These are phyloP conservation scores for Watsonalla cultraria DNA, from an alignment of 2,888 invertebrate genomes.

Conservation along the genomic window DNA sequence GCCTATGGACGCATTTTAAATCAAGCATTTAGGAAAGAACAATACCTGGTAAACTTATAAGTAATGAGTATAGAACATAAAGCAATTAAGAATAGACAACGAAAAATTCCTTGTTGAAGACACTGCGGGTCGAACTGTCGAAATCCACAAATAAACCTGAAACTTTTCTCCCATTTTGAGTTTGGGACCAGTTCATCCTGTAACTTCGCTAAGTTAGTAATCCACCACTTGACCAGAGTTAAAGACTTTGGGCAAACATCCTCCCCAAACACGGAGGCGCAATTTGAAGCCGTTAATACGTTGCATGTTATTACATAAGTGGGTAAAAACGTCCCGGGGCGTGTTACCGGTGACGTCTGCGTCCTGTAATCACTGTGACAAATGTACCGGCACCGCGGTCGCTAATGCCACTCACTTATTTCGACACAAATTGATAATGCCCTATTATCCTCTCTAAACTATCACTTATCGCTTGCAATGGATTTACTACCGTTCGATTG, in stretches of 20 bases:
- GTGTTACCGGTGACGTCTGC: slow-evolving; percentile 45
- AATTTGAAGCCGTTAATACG: neutral
- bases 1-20: too few species aligned
- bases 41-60: too few species aligned
- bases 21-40: too few species aligned
- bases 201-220: slow-evolving; percentile 2
- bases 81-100: too few species aligned
- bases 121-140: neutral
- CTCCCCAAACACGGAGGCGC: neutral
- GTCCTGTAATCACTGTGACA: slow-evolving; percentile 55
- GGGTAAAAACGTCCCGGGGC: slow-evolving; percentile 24
- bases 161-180: neutral
- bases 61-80: too few species aligned
- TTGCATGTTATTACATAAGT: slow-evolving; percentile 8
- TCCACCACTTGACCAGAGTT: neutral
- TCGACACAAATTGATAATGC: slow-evolving; percentile 46
- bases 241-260: neutral
- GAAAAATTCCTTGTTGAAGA: neutral
- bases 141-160: neutral
- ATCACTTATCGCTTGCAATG: slow-evolving; percentile 28
- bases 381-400: slow-evolving; percentile 37
- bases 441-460: slow-evolving; percentile 32
- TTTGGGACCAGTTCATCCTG: neutral
- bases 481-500: too few species aligned
- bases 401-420: slow-evolving; percentile 33